Evolutionary conservation across 2,797 vertebrate genomes (phyloP).

Genomic region (Lutjanus argentimaculatus): DNA sequence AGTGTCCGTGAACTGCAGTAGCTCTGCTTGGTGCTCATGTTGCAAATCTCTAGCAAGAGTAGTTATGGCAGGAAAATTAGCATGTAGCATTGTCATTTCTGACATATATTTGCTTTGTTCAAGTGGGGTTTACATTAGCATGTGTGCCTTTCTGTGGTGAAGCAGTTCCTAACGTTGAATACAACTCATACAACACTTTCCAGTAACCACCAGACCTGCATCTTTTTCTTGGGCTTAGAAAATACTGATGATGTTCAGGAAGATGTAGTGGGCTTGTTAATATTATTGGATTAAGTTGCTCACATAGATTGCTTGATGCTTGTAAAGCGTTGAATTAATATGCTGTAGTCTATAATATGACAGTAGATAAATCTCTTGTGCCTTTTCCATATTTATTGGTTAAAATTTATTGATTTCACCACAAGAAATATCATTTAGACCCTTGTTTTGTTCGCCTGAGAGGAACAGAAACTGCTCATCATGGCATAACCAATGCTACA

Average conservation of each 20-base stretch:
- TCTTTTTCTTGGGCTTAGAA: constrained; percentile 1
- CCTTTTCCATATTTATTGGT: constrained; percentile 37
- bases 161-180: background rate
- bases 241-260: constrained; percentile 23
- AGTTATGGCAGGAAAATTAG: background rate
- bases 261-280: constrained; percentile 31
- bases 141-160: background rate
- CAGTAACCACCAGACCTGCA: background rate
- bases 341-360: constrained; percentile 26
- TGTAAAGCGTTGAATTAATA: constrained; percentile 40
- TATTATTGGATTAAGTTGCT: constrained; percentile 38
- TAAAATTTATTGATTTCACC: constrained; percentile 4
- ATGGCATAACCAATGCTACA: background rate
- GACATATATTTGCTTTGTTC: background rate
- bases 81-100: constrained; percentile 1
- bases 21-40: background rate
- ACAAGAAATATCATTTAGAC: background rate
- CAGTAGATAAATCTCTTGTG: constrained; percentile 44
- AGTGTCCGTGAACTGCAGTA: background rate
- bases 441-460: constrained; percentile 6
- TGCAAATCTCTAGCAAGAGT: background rate
- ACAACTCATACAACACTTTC: background rate
- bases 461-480: background rate
- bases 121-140: background rate
- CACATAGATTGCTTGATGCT: constrained; percentile 37